A percentile compares a stretch with the other conserved stretches of the same genome.
phyloP scores from a whole-genome alignment of 2,113 vertebrate species.

The Chauna torquata region DNA sequence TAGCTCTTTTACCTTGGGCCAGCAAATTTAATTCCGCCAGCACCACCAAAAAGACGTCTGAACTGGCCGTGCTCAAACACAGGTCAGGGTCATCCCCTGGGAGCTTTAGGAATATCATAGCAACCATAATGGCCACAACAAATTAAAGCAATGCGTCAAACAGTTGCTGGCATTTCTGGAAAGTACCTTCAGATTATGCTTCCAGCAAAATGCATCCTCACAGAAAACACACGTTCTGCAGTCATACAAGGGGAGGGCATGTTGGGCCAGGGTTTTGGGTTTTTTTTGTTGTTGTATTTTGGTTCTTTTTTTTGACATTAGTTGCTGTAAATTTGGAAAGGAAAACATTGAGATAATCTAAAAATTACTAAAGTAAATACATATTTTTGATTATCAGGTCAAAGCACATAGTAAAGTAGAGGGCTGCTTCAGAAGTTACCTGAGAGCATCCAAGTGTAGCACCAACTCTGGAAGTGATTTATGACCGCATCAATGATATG shows the following conservation, averaged over 20 bases:
- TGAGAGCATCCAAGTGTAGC: neutral
- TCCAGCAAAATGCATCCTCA: constrained; percentile 33
- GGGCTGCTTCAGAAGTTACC: neutral
- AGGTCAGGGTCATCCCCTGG: constrained; percentile 45
- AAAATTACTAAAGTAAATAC: neutral
- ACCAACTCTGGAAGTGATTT: neutral
- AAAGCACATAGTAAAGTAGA: neutral
- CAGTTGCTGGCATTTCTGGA: neutral
- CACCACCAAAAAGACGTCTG: neutral
- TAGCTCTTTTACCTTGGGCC: constrained; percentile 56
- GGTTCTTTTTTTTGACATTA: neutral
- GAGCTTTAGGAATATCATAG: neutral
- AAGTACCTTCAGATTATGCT: constrained; percentile 56
- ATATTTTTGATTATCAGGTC: neutral
- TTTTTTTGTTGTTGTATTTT: neutral
- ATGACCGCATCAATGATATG: neutral
- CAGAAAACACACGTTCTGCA: neutral
- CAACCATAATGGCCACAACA: constrained; percentile 34
- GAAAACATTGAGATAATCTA: neutral
- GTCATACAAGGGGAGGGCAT: accelerated
- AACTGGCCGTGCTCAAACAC: constrained; percentile 7
- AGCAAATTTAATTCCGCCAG: constrained; percentile 48
- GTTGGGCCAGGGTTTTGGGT: neutral
- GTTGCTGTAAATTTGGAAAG: neutral
- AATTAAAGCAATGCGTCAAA: constrained; percentile 54